Percentiles rank a stretch among this genome's conserved stretches.
phyloP scores from a whole-genome alignment of 2,888 invertebrate genomes.

The Ophraella communa region DNA sequence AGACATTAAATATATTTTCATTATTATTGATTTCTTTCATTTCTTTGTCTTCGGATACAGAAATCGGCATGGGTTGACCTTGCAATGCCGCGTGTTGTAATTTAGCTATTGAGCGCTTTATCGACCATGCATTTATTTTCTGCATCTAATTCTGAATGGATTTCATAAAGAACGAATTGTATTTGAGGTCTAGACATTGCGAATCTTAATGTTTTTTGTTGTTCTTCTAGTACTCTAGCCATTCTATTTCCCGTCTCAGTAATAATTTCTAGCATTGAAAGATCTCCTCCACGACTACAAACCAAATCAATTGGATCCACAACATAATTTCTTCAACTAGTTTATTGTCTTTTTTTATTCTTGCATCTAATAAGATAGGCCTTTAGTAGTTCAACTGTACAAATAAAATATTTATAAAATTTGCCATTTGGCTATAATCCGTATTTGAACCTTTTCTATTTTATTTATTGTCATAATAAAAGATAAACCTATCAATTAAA shows the following conservation, averaged over 20 bases:
- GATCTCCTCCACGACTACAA: conserved; percentile 80
- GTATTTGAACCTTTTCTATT: too few species aligned
- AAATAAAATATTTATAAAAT: too few species aligned
- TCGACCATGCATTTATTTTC: conserved; percentile 79
- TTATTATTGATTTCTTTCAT: conserved; percentile 51
- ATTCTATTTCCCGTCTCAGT: conserved; percentile 74
- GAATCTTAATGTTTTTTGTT: conserved; percentile 74
- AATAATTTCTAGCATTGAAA: conserved; percentile 75
- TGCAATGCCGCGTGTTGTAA: conserved; percentile 68
- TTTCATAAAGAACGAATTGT: conserved; percentile 81
- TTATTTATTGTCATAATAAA: too few species aligned
- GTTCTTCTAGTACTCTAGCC: conserved; percentile 74
- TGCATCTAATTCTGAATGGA: conserved; percentile 76
- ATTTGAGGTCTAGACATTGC: conserved; percentile 81
- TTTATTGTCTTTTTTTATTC: too few species aligned
- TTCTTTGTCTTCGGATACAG: conserved; percentile 39
- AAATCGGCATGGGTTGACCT: conserved; percentile 46
- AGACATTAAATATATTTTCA: conserved; percentile 12
- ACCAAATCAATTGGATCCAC: too few species aligned
- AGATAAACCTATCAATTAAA: too few species aligned
- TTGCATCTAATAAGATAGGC: too few species aligned
- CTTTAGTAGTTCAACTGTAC: too few species aligned
- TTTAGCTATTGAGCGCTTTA: conserved; percentile 71
- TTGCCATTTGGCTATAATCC: too few species aligned
- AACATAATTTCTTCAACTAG: too few species aligned